These are phyloP conservation scores for Pseudeuparius sepicola DNA, from an alignment of 2,888 invertebrate species.

Conservation along the genomic window DNA sequence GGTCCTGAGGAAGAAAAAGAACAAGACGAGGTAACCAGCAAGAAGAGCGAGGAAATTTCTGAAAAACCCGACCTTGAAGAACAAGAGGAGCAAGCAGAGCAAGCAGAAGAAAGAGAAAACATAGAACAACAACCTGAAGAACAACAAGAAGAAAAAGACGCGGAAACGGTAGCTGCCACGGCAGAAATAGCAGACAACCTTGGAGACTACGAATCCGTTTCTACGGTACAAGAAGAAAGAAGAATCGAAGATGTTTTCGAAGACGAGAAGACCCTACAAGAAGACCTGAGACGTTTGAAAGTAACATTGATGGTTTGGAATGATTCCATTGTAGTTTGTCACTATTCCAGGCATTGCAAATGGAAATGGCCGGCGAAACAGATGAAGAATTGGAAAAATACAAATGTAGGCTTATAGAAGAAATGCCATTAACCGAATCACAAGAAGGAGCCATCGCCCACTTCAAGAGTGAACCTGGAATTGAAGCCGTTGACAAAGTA, in stretches of 20 bases:
- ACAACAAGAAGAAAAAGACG: constrained; percentile 14
- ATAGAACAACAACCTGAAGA: constrained; percentile 7
- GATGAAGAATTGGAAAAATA: constrained; percentile 30
- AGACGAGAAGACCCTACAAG: constrained; percentile 23
- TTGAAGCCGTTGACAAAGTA: not conserved
- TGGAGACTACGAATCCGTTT: constrained; percentile 21
- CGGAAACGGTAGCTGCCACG: constrained; percentile 18
- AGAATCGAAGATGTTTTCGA: constrained; percentile 19
- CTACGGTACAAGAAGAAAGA: constrained; percentile 24
- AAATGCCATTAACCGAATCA: constrained; percentile 26
- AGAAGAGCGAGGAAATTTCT: no score
- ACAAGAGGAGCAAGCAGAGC: no score
- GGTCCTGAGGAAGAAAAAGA: not conserved
- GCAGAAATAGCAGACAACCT: constrained; percentile 17
- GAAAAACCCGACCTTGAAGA: no score
- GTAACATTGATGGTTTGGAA: no score
- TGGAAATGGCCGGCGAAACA: constrained; percentile 27
- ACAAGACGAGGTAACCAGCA: not conserved
- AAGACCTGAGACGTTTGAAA: constrained; percentile 26
- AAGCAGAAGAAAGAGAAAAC: constrained; percentile 11
- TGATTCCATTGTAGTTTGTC: no score
- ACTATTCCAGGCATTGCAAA: constrained; percentile 22
- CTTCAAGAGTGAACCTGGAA: constrained; percentile 14
- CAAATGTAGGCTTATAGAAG: constrained; percentile 27
- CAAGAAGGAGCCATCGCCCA: constrained; percentile 24